phyloP scores from a whole-genome alignment of 2,888 invertebrate species.

The Cephus sareptanus region DNA sequence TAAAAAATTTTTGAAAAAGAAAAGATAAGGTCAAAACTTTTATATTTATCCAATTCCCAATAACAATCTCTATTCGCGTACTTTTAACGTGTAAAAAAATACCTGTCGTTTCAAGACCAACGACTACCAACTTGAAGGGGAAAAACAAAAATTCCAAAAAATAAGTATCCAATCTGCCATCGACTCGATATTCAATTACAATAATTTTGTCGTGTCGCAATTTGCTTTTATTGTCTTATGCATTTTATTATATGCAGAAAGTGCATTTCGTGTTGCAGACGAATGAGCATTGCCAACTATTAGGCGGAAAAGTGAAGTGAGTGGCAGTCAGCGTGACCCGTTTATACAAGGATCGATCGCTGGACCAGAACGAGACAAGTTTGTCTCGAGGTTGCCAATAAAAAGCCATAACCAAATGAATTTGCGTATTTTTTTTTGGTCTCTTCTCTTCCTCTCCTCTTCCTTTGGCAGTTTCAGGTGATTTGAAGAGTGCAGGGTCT shows the following conservation, averaged over 20 bases:
- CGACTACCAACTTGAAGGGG: background rate
- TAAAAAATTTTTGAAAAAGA: too few relatives aligned
- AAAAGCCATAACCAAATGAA: slow-evolving; percentile 8
- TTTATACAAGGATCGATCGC: slow-evolving; percentile 42
- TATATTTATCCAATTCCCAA: background rate
- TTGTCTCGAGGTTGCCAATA: slow-evolving; percentile 32
- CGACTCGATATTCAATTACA: background rate
- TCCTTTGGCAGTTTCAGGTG: background rate
- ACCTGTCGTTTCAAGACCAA: background rate
- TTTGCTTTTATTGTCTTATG: background rate
- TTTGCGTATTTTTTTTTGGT: background rate
- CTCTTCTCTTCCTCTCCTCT: background rate
- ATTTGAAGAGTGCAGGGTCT: background rate
- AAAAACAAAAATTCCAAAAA: too few relatives aligned
- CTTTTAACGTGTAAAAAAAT: background rate
- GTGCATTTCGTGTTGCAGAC: slow-evolving; percentile 51
- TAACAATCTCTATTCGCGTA: background rate
- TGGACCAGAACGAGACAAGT: slow-evolving; percentile 38
- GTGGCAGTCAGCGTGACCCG: slow-evolving; percentile 29
- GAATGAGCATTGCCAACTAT: slow-evolving; percentile 58
- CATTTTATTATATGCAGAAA: background rate
- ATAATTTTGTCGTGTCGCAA: background rate
- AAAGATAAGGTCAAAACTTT: background rate
- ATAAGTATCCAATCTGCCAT: background rate
- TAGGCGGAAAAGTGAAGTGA: slow-evolving; percentile 67